Base-by-base conservation (phyloP, 23 tunicate species). In the Phallusia fumigata region DNA sequence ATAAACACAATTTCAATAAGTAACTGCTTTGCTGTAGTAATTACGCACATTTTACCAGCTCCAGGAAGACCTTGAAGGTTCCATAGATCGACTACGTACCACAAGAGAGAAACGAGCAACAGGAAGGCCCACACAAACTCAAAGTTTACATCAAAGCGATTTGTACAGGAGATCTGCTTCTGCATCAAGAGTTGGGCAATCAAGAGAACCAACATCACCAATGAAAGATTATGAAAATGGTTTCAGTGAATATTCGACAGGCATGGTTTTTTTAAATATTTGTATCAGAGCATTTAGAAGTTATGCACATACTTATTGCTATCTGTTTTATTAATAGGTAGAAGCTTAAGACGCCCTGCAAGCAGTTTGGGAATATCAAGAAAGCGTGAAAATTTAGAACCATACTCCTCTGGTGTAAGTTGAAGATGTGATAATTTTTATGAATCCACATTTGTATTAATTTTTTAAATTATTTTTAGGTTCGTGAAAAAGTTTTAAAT, bases 21-120 rank as follows among this genome's bases (percentile, higher is more conserved):
- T 65, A 6, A 5, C 6, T 31, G 32, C 10, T 65, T 65, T 65
- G 74, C 11, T 65, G 74, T 30, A 28, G 74, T 40, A 3, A 10
- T 65, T 5, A 5, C 6, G 31, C 31, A 65, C 74, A 3, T 40
- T 40, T 40, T 40, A 40, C 5, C 47, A 92, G 97, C 69, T 93
- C 0, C 91, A 93, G 33, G 91, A 88, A 79, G 97, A 93, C 80
- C 81, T 93, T 65, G 97, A 93, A 85, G 97, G 93, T 33, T 93
- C 97, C 13, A 80, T 93, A 28, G 72, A 78, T 53, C 85, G 87
- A 30, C 36, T 93, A 36, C 76, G 93, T 19, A 79, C 40, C 49
- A 82, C 88, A 32, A 79, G 97, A 85, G 90, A 88, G 53, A 81
- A 81, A 69, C 36, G 97, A 73, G 52, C 97, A 73, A 35, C 76